Evolutionary conservation across 2,797 vertebrate species (phyloP), one percentile per base, ranked within the genome.

Genomic region (Rachycentron canadum): DNA sequence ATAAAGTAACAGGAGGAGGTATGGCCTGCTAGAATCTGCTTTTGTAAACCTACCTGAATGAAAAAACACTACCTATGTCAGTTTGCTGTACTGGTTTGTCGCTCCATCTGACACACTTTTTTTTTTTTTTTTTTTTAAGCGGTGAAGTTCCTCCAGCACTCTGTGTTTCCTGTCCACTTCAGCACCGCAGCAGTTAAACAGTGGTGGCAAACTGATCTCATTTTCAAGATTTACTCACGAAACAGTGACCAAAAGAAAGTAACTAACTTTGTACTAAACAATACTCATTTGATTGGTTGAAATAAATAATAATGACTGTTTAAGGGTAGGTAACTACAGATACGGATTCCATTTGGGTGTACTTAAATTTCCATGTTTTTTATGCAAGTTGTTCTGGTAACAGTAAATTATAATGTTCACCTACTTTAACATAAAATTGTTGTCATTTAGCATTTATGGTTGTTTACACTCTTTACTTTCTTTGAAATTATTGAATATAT

Each of bases 231-330:
- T 91, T 97, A 95, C 85, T 88, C 92, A 75, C 95, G 95, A 66
- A 97, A 93, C 80, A 92, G 60, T 30, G 87, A 94, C 45, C 96
- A 98, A 90, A 97, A 95, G 89, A 99, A 98, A 94, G 98, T 99
- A 82, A 59, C 86, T 70, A 21, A 25, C 14, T 41, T 30, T 17
- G 6, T 7, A 13, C 13, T 30, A 21, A 38, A 55, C 3, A 7
- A 32, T n/a, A 16, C 3, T 80, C 0, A 30, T 38, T 38, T 61
- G 1, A 49, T 17, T 72, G 19, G 19, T 43, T 50, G 36, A 41
- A 60, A 61, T 53, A 0, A 10, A 4, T 26, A 11, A 30, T 21
- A 47, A 0, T 69, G 23, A 3, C 12, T 69, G 1, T 16, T 63
- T 63, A 56, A 72, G 45, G 62, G 9, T 65, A 40, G 26, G 4